Conservation (phyloP, 2,888 invertebrate species). For the Agonum fuliginosum region DNA sequence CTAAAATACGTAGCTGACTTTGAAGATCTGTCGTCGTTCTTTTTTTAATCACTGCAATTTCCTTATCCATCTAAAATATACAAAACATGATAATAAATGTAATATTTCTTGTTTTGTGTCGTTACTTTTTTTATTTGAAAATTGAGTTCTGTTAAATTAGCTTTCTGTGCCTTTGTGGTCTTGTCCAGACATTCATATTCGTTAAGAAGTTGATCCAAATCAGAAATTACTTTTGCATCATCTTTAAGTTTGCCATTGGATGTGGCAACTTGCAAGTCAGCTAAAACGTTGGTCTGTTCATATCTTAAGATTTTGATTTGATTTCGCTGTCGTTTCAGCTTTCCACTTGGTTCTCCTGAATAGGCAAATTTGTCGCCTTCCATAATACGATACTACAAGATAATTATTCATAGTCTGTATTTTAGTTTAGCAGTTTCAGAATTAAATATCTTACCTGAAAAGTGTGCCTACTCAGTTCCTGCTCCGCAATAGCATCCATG, state of each 20-base stretch:
- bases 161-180: conserved; percentile 69
- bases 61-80: conserved; percentile 71
- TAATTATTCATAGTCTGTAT: too few species aligned
- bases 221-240: conserved; percentile 74
- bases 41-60: conserved; percentile 70
- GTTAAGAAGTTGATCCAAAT: conserved; percentile 75
- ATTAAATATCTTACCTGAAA: conserved; percentile 79
- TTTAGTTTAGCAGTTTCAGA: neutral
- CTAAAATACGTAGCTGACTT: conserved; percentile 73
- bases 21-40: conserved; percentile 73
- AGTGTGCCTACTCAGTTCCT: conserved; percentile 85
- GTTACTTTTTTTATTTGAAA: conserved; percentile 72
- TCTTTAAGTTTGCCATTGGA: conserved; percentile 76
- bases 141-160: conserved; percentile 73
- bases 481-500: conserved; percentile 85
- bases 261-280: conserved; percentile 78
- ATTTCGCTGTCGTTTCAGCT: conserved; percentile 79
- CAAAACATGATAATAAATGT: too few species aligned
- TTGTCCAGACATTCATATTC: conserved; percentile 74
- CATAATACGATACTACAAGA: conserved; percentile 83
- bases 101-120: conserved; percentile 52
- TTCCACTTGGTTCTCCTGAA: conserved; percentile 81
- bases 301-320: conserved; percentile 77
- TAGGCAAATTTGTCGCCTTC: conserved; percentile 85
- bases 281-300: conserved; percentile 79